Conservation (phyloP, 2,113 vertebrate species). For the Rafetus swinhoei region DNA sequence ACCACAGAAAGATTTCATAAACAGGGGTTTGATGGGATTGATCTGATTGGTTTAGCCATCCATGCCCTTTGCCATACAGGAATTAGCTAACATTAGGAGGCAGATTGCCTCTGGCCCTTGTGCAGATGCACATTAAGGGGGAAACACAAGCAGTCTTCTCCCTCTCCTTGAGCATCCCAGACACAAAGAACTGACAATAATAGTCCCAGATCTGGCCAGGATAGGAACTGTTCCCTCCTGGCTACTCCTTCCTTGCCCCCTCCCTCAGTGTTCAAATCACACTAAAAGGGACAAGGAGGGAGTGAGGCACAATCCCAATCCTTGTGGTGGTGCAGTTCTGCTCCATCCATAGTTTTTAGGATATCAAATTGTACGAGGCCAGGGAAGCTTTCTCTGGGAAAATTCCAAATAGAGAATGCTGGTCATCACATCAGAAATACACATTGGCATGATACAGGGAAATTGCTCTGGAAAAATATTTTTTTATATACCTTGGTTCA, state of each 20-base stretch:
- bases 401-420: background rate
- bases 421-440: background rate
- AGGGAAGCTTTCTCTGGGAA: constrained; percentile 2
- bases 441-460: constrained; percentile 1
- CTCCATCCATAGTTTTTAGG: background rate
- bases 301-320: background rate
- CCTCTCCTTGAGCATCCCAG: background rate
- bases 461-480: constrained; percentile 43
- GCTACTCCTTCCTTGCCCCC: too few relatives aligned
- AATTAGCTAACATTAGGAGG: constrained; percentile 8
- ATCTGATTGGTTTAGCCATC: constrained; percentile 21
- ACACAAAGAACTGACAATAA: background rate
- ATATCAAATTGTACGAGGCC: background rate
- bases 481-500: constrained; percentile 46
- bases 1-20: background rate
- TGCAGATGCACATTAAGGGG: background rate
- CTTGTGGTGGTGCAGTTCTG: background rate
- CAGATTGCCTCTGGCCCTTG: background rate
- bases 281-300: background rate
- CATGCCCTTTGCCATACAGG: constrained; percentile 25
- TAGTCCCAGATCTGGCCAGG: background rate
- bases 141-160: background rate
- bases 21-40: constrained; percentile 7
- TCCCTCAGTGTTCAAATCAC: accelerated
- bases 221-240: background rate